Percentiles rank a stretch among this genome's conserved stretches.
These are phyloP conservation scores for Ptychadena robeensis DNA, from an alignment of 2,797 vertebrate genomes.

Conservation along the genomic window DNA sequence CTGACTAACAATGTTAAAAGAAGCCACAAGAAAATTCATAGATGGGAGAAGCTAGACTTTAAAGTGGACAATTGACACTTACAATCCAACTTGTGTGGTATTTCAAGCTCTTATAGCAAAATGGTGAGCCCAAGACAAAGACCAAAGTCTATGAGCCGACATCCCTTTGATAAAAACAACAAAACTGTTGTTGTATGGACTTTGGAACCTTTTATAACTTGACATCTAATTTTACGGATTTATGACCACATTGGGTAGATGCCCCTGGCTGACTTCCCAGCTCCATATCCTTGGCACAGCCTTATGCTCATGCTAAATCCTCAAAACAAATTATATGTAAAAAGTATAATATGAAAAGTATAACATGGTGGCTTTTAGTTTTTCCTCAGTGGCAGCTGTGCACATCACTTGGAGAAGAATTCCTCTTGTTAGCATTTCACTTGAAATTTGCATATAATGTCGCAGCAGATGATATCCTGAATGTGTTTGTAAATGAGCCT, in stretches of 20 bases:
- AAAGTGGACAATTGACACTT: too few relatives aligned
- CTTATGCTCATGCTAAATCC: not conserved
- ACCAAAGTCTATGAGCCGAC: too few relatives aligned
- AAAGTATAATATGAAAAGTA: too few relatives aligned
- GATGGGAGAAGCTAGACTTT: too few relatives aligned
- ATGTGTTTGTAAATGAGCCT: constrained; percentile 3
- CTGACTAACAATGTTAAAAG: too few relatives aligned
- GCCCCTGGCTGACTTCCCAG: not conserved
- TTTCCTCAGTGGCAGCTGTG: too few relatives aligned
- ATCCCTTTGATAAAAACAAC: not conserved
- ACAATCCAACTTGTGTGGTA: too few relatives aligned
- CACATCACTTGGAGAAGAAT: not conserved
- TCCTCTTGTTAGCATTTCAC: not conserved
- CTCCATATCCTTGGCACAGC: not conserved
- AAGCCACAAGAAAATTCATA: too few relatives aligned
- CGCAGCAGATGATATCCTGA: not conserved
- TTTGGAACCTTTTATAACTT: not conserved
- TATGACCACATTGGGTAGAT: not conserved
- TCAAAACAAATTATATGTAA: not conserved
- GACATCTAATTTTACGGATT: not conserved
- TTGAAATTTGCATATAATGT: constrained; percentile 3
- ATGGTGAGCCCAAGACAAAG: too few relatives aligned
- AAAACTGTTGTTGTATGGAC: too few relatives aligned
- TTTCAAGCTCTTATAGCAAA: too few relatives aligned
- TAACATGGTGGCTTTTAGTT: not conserved